Percentiles rank a stretch among this genome's conserved stretches.
Conservation (phyloP, 2,797 vertebrate genomes). For the Sorex maritimensis region DNA sequence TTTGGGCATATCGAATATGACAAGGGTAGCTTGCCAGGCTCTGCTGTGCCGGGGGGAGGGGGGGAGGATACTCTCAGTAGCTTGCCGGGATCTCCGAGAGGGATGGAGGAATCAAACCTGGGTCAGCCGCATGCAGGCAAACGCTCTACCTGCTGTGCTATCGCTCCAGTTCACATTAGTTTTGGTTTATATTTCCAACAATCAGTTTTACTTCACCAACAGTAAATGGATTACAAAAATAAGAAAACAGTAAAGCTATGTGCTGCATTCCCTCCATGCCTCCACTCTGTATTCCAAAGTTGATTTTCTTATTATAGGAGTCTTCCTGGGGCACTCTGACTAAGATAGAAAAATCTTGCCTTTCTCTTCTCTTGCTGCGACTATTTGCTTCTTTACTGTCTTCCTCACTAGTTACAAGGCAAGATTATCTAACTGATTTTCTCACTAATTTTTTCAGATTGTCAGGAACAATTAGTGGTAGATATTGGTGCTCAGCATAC, state of each 20-base stretch:
- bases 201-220: not conserved
- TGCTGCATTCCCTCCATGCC: not conserved
- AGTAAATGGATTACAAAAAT: not conserved
- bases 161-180: too few relatives aligned
- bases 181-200: too few relatives aligned
- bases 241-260: not conserved
- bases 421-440: not conserved
- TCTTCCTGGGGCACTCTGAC: not conserved
- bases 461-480: not conserved
- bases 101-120: too few relatives aligned
- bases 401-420: not conserved
- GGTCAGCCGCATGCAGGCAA: too few relatives aligned
- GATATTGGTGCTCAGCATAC: not conserved
- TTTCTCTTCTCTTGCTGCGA: not conserved
- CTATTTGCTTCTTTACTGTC: not conserved
- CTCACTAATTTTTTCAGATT: not conserved
- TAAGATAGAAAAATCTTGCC: not conserved
- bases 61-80: too few relatives aligned
- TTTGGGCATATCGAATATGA: too few relatives aligned
- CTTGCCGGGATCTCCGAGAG: too few relatives aligned
- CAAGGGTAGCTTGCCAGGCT: too few relatives aligned
- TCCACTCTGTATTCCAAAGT: not conserved
- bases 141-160: too few relatives aligned
- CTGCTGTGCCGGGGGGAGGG: too few relatives aligned
- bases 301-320: not conserved